phyloP scores from a whole-genome alignment of 1,140 invertebrate species.

The Globodera rostochiensis region DNA sequence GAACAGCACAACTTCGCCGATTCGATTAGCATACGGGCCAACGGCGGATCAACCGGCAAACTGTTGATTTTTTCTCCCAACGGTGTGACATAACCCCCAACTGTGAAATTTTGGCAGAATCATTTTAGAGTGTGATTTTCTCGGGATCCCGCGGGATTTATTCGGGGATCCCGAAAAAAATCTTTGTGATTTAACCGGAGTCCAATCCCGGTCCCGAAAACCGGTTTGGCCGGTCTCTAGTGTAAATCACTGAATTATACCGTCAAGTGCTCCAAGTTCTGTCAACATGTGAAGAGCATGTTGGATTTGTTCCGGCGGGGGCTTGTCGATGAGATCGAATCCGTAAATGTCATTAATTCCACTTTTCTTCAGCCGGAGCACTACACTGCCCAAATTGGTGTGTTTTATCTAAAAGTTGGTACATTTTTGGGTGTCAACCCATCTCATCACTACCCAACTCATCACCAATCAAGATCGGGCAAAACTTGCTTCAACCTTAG shows the following conservation, averaged over 20 bases:
- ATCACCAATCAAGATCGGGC: too few species aligned
- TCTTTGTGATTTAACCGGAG: too few species aligned
- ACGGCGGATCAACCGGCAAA: conserved; percentile 96
- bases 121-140: too few species aligned
- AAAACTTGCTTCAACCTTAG: too few species aligned
- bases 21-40: conserved; percentile 83
- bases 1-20: conserved; percentile 91
- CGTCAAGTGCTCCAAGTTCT: conserved; percentile 47
- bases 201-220: too few species aligned
- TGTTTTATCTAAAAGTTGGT: conserved; percentile 76
- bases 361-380: conserved; percentile 81
- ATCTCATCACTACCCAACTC: too few species aligned
- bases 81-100: conserved; percentile 82
- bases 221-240: too few species aligned
- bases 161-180: too few species aligned
- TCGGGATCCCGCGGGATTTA: too few species aligned
- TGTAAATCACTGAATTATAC: conserved; percentile 66
- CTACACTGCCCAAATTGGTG: conserved; percentile 9
- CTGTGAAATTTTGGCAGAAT: not conserved
- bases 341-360: conserved; percentile 88
- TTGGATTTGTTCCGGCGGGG: conserved; percentile 90
- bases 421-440: too few species aligned
- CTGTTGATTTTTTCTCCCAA: conserved; percentile 98
- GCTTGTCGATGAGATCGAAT: conserved; percentile 77
- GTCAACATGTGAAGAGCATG: conserved; percentile 49